Evolutionary conservation across 1,140 invertebrate genomes (phyloP).

Genomic region (Drosophila ohnishii): DNA sequence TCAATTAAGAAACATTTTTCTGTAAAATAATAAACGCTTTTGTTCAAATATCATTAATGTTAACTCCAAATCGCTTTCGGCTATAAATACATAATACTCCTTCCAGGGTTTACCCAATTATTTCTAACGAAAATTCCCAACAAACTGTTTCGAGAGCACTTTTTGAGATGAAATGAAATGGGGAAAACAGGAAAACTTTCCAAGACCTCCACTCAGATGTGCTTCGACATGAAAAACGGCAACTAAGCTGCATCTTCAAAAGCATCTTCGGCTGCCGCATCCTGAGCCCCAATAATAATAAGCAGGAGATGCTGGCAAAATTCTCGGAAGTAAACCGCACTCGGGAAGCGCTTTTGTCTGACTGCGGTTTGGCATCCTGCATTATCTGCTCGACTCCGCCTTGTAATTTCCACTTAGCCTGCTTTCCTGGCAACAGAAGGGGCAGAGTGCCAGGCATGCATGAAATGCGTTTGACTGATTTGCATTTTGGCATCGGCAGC

Average conservation of each 20-base stretch:
- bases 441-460: slow-evolving; percentile 55
- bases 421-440: not conserved
- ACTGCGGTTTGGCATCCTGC: slow-evolving; percentile 27
- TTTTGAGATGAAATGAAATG: slow-evolving; percentile 6
- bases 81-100: not conserved
- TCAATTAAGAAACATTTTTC: too few species aligned
- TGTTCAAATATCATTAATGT: too few species aligned
- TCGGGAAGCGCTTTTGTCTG: slow-evolving; percentile 32
- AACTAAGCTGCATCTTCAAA: not conserved
- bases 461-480: slow-evolving; percentile 75
- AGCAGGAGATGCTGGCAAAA: slow-evolving; percentile 6
- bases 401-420: slow-evolving; percentile 25
- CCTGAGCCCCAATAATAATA: slow-evolving; percentile 13
- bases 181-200: not conserved
- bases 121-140: not conserved
- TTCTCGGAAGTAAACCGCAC: slow-evolving; percentile 17
- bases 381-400: slow-evolving; percentile 25
- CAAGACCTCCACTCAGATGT: not conserved
- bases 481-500: slow-evolving; percentile 55
- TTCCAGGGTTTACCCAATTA: too few species aligned
- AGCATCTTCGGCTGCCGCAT: not conserved
- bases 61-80: not conserved
- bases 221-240: slow-evolving; percentile 1
- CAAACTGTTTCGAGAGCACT: not conserved
- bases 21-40: too few species aligned